Evolutionary conservation across 2,888 invertebrate species (phyloP), one percentile per base, ranked within the genome.

Genomic region (Caenorhabditis sulstoni): DNA sequence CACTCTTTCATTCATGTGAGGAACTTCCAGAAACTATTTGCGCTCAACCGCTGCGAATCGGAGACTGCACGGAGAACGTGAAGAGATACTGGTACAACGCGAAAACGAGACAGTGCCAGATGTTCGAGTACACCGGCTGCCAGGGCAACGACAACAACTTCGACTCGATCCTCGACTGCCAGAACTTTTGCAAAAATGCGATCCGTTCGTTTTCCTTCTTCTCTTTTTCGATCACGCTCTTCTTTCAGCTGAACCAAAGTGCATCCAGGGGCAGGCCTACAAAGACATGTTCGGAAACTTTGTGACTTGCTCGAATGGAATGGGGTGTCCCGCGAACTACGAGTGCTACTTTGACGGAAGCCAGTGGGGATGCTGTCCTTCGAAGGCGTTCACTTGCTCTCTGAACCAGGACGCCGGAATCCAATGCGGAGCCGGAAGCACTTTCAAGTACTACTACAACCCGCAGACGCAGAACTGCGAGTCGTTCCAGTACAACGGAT

Each of bases 81-180:
- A 84, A 84, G 59, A 49, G 84, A 20, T 87, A 85, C 50, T 87
- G 82, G 79, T 87, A 86, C 68, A 86, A 85, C 55, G 85, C 85
- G 1, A 82, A 73, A 22, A 86, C 87, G 3, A 47, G 86, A 18
- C 86, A 85, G 52, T 87, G 87, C 44, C 86, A 87, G 64, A 84
- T 81, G 78, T 87, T 87, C 71, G 82, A 84, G 37, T 87, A 87
- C 62, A 86, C 86, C 5, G 85, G 79, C 18, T 87, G 86, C 65
- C 83, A 85, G 39, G 87, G 87, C 29, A 87, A 87, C 57, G 85
- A 86, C 79, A 87, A 87, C 78, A 87, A 87, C 61, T 87, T 87
- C 52, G 81, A 79, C 9, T 82, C 83, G 8, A 81, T 82, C 20
- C 44, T 87, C 18, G 85, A 84, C 52, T 87, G 87, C 71, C 85